Percentiles rank a stretch among this genome's conserved stretches.
phyloP scores from a whole-genome alignment of 1,140 invertebrate genomes.

The Trichomalopsis sarcophagae region DNA sequence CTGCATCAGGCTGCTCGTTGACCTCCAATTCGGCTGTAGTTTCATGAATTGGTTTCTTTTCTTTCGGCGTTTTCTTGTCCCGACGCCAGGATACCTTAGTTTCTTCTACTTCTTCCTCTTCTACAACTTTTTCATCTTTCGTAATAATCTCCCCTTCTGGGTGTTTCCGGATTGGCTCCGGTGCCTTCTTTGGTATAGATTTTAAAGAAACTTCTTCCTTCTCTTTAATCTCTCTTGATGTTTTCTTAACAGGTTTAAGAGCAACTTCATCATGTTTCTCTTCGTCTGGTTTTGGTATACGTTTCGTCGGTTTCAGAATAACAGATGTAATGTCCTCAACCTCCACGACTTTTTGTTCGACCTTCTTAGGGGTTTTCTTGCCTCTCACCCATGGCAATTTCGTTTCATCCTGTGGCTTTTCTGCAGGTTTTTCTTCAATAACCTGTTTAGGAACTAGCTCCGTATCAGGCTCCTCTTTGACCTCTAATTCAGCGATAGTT shows the following conservation, averaged over 20 bases:
- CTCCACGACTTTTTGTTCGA: slow-evolving; percentile 55
- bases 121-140: not conserved
- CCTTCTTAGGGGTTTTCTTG: slow-evolving; percentile 44
- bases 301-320: slow-evolving; percentile 50
- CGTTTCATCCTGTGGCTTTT: slow-evolving; percentile 53
- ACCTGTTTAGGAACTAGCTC: not conserved
- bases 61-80: slow-evolving; percentile 54
- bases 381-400: slow-evolving; percentile 51
- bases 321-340: slow-evolving; percentile 32
- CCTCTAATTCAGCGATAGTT: not conserved
- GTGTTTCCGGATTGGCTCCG: not conserved
- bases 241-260: not conserved
- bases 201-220: not conserved
- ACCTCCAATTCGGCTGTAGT: not conserved
- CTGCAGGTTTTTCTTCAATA: slow-evolving; percentile 15
- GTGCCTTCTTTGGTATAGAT: slow-evolving; percentile 39
- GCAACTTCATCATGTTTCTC: not conserved
- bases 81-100: slow-evolving; percentile 68
- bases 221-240: not conserved
- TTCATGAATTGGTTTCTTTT: slow-evolving; percentile 22
- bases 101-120: slow-evolving; percentile 50
- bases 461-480: slow-evolving; percentile 31
- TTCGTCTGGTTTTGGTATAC: slow-evolving; percentile 56
- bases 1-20: slow-evolving; percentile 28
- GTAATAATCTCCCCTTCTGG: not conserved